These are phyloP conservation scores for Dallia pectoralis DNA, from an alignment of 2,797 vertebrate genomes.

Conservation along the genomic window DNA sequence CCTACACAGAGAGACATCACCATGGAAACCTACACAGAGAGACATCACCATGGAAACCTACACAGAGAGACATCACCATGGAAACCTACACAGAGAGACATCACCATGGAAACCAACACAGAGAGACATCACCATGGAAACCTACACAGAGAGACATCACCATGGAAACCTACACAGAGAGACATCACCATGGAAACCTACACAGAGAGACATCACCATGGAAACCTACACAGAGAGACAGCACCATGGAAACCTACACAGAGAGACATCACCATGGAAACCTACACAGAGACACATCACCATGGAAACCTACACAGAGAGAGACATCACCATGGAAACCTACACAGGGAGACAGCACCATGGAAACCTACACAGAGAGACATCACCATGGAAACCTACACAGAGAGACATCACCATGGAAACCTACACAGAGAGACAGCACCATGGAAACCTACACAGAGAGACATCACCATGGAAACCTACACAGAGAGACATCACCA, in stretches of 20 bases:
- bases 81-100: slow-evolving; percentile 79
- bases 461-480: slow-evolving; percentile 96
- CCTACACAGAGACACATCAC: slow-evolving; percentile 75
- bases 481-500: slow-evolving; percentile 44
- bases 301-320: slow-evolving; percentile 83
- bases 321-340: too few species aligned
- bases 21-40: slow-evolving; percentile 83
- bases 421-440: slow-evolving; percentile 71
- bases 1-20: slow-evolving; percentile 85
- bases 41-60: too few species aligned
- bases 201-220: not conserved
- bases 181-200: slow-evolving; percentile 96
- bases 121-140: slow-evolving; percentile 95
- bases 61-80: slow-evolving; percentile 93
- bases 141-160: slow-evolving; percentile 64
- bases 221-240: too few species aligned
- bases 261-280: not conserved
- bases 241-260: slow-evolving; percentile 89
- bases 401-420: slow-evolving; percentile 95
- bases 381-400: too few species aligned
- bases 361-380: slow-evolving; percentile 79
- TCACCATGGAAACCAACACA: too few species aligned
- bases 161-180: too few species aligned
- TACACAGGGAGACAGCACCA: slow-evolving; percentile 97
- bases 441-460: too few species aligned